Conservation (phyloP, 2,797 vertebrate species). For the Lepilemur septentrionalis region DNA sequence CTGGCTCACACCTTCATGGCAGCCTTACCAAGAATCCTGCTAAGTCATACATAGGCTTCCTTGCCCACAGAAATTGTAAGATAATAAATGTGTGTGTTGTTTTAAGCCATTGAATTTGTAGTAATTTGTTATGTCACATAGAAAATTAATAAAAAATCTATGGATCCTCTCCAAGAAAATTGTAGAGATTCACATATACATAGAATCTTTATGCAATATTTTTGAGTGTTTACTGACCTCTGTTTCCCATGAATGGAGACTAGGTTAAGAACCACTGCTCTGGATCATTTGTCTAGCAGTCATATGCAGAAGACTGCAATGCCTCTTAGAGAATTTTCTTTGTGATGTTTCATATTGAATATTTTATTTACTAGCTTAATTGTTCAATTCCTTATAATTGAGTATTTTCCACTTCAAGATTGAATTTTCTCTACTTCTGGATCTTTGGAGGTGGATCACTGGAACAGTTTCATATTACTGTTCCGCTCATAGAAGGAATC, state of each 20-base stretch:
- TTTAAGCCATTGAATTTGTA: not conserved
- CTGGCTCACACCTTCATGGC: not conserved
- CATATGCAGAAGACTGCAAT: not conserved
- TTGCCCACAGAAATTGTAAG: not conserved
- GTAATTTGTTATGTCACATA: not conserved
- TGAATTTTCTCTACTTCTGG: not conserved
- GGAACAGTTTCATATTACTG: slow-evolving; percentile 13
- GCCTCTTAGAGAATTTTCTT: not conserved
- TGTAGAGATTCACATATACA: not conserved
- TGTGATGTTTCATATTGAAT: not conserved
- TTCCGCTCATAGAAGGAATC: slow-evolving; percentile 27
- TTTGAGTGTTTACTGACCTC: not conserved
- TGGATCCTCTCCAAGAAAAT: not conserved
- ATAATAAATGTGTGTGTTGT: not conserved
- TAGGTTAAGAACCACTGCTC: not conserved
- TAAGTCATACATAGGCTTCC: not conserved
- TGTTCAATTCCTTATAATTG: not conserved
- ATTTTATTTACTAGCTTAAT: slow-evolving; percentile 2
- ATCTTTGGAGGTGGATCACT: not conserved
- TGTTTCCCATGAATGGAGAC: not conserved
- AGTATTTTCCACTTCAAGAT: not conserved
- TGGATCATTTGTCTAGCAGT: not conserved
- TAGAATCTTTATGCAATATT: not conserved
- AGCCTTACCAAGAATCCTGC: not conserved
- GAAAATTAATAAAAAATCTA: not conserved